Percentiles rank a stretch among this genome's conserved stretches.
phyloP scores from a whole-genome alignment of 2,797 vertebrate genomes.

The Peromyscus eremicus region DNA sequence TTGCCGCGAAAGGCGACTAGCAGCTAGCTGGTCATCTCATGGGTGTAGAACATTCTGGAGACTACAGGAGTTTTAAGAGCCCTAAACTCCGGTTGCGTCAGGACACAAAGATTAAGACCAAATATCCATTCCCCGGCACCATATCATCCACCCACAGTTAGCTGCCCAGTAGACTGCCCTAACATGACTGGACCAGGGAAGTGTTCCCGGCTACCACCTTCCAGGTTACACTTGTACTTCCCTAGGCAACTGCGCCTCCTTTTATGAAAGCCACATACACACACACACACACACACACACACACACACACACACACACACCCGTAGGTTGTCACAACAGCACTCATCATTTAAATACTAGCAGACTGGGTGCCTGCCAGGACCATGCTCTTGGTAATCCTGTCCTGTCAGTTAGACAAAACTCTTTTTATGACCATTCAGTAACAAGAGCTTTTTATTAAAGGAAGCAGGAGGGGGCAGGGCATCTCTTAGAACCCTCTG shows the following conservation, averaged over 20 bases:
- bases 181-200: not conserved
- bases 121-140: not conserved
- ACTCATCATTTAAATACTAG: not conserved
- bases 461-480: slow-evolving; percentile 9
- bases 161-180: not conserved
- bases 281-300: too few species aligned
- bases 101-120: not conserved
- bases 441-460: slow-evolving; percentile 32
- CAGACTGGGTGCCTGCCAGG: slow-evolving; percentile 49
- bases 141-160: not conserved
- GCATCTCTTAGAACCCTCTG: not conserved
- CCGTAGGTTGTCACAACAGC: not conserved
- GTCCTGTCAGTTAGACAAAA: slow-evolving; percentile 67
- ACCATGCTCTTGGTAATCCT: slow-evolving; percentile 31
- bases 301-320: too few species aligned
- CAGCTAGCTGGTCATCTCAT: not conserved
- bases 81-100: not conserved
- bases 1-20: not conserved
- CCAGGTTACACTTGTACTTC: not conserved
- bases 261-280: not conserved
- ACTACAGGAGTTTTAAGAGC: not conserved
- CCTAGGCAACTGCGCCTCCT: slow-evolving; percentile 11
- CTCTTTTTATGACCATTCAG: slow-evolving; percentile 60
- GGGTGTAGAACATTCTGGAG: not conserved
- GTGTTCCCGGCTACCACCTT: not conserved